Conservation (phyloP, 35 echinoderm and acorn worm species). For the Eucidaris tribuloides region DNA sequence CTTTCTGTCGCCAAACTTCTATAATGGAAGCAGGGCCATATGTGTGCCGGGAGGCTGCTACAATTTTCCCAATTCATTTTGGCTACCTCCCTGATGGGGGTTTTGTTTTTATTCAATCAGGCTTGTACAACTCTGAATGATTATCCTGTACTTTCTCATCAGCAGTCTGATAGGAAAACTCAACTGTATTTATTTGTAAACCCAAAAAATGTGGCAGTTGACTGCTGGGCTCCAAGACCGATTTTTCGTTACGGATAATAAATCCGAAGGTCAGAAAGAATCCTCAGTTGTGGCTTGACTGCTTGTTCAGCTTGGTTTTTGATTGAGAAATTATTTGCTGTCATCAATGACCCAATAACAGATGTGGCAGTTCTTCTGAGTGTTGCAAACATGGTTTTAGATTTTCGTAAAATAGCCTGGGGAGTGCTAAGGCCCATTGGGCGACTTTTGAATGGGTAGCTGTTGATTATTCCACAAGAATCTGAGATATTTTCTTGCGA, state of each 20-base stretch:
- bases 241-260: conserved; percentile 43
- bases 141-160: not conserved
- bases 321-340: not conserved
- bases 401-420: conserved; percentile 73
- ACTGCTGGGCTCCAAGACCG: conserved; percentile 28
- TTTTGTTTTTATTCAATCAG: no score
- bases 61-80: no score
- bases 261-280: conserved; percentile 1
- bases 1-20: no score
- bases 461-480: conserved; percentile 32
- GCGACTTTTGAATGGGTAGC: conserved; percentile 33
- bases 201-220: conserved; percentile 38
- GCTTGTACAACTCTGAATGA: no score
- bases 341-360: conserved; percentile 40
- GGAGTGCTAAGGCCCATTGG: conserved; percentile 57
- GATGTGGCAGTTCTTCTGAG: conserved; percentile 21
- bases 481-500: not conserved
- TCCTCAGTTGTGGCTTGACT: not conserved
- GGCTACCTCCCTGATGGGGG: no score
- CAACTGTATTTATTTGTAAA: conserved; percentile 8
- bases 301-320: not conserved
- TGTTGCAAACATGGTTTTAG: conserved; percentile 40
- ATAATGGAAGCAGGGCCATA: no score
- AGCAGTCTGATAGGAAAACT: not conserved
- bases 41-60: no score